phyloP scores from a whole-genome alignment of 2,888 invertebrate species.

The Bembecia ichneumoniformis region DNA sequence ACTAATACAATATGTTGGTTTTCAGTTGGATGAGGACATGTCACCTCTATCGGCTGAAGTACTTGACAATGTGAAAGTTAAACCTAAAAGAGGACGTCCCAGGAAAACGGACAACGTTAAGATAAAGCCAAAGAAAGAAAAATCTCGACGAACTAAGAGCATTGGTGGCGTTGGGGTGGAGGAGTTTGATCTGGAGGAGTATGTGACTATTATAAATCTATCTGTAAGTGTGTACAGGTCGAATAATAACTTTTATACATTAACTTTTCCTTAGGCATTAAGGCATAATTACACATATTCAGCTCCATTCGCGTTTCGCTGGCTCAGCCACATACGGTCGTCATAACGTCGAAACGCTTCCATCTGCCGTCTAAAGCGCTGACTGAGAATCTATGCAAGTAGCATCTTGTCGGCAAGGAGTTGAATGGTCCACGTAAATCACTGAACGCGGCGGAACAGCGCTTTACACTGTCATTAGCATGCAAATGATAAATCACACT shows the following conservation, averaged over 20 bases:
- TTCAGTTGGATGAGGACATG: background rate
- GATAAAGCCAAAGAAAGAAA: constrained; percentile 10
- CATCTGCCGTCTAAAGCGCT: no score
- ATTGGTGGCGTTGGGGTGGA: constrained; percentile 30
- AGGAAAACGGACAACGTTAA: constrained; percentile 14
- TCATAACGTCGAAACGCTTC: no score
- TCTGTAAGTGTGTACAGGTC: constrained; percentile 23
- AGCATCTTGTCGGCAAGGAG: no score
- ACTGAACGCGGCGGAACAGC: no score
- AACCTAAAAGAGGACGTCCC: constrained; percentile 28
- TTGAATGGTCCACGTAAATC: no score
- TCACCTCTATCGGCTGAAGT: background rate
- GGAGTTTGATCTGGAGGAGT: constrained; percentile 27
- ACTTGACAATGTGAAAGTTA: constrained; percentile 2
- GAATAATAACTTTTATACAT: background rate
- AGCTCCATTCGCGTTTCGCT: no score
- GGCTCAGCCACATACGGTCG: no score
- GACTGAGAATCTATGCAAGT: no score
- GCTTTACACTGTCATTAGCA: no score
- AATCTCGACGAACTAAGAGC: constrained; percentile 24
- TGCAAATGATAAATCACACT: no score
- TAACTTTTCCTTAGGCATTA: background rate
- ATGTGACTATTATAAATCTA: constrained; percentile 32
- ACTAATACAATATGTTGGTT: background rate
- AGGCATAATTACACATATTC: no score